These are phyloP conservation scores for Teleiodes luculella DNA, from an alignment of 2,888 invertebrate species.

Conservation along the genomic window DNA sequence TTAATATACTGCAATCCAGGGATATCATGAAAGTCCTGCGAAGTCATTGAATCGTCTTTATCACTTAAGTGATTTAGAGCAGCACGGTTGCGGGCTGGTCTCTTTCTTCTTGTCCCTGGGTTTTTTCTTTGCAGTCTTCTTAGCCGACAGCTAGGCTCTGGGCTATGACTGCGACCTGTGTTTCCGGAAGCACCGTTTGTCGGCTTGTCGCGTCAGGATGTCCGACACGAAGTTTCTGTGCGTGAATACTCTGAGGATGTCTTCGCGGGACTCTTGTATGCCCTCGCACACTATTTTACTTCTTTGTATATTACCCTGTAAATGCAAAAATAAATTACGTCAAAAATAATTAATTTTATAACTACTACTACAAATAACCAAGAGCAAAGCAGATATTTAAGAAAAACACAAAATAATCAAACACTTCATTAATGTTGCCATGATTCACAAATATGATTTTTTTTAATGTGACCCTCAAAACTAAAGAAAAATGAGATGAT, in stretches of 20 bases:
- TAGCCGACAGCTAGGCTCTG: neutral
- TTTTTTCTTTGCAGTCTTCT: neutral
- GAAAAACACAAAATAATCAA: too few relatives aligned
- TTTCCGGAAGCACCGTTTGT: constrained; percentile 95
- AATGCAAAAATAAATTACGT: constrained; percentile 19
- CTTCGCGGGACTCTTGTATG: constrained; percentile 91
- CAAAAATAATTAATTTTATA: neutral
- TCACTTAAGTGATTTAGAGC: constrained; percentile 8
- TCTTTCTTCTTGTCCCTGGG: constrained; percentile 28
- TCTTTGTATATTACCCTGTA: constrained; percentile 95
- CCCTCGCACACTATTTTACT: constrained; percentile 96
- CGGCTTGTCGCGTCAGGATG: constrained; percentile 93
- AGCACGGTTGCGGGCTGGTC: neutral
- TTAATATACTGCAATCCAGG: constrained; percentile 5
- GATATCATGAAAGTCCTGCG: neutral
- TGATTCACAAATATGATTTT: too few relatives aligned
- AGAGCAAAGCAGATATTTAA: too few relatives aligned
- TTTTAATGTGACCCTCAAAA: too few relatives aligned
- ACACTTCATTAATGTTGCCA: too few relatives aligned
- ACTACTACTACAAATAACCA: too few relatives aligned
- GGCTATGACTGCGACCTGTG: constrained; percentile 84
- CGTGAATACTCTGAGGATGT: constrained; percentile 93
- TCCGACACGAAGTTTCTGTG: constrained; percentile 93
- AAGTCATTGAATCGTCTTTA: neutral
- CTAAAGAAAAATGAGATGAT: too few relatives aligned